Evolutionary conservation across 2,113 vertebrate genomes (phyloP).

Genomic region (Megaceryle maxima): DNA sequence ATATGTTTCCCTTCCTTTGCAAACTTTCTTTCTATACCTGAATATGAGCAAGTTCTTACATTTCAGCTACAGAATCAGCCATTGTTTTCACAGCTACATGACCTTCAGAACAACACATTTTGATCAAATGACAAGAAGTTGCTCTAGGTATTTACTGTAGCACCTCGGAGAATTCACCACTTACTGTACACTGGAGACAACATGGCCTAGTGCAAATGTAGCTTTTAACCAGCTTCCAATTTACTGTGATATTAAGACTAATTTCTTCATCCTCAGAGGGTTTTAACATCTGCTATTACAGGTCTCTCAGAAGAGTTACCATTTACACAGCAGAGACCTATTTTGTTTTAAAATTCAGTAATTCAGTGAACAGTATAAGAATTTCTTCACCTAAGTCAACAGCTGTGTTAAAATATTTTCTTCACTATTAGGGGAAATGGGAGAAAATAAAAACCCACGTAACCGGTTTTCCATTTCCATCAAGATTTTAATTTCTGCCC

Average conservation of each 20-base stretch:
- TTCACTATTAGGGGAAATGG: neutral
- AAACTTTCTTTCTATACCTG: rapidly evolving
- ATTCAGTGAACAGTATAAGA: neutral
- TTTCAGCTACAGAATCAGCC: rapidly evolving
- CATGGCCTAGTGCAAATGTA: rapidly evolving
- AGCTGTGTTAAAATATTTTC: neutral
- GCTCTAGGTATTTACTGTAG: neutral
- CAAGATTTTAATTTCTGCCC: neutral
- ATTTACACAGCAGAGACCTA: neutral
- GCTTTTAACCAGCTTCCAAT: neutral
- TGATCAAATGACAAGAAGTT: neutral
- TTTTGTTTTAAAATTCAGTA: neutral
- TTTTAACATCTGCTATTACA: neutral
- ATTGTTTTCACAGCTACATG: neutral
- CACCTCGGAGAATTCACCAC: neutral
- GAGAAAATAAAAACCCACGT: neutral
- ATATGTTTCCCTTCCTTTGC: neutral
- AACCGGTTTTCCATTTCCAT: neutral
- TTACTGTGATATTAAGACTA: rapidly evolving
- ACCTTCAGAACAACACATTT: neutral
- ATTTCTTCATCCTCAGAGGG: neutral
- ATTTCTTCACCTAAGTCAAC: neutral
- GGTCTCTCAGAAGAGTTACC: neutral
- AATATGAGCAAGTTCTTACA: neutral
- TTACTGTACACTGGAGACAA: neutral